A percentile compares a stretch with the other conserved stretches of the same genome.
Conservation (phyloP, 2,113 vertebrate genomes). For the Mesocricetus auratus region DNA sequence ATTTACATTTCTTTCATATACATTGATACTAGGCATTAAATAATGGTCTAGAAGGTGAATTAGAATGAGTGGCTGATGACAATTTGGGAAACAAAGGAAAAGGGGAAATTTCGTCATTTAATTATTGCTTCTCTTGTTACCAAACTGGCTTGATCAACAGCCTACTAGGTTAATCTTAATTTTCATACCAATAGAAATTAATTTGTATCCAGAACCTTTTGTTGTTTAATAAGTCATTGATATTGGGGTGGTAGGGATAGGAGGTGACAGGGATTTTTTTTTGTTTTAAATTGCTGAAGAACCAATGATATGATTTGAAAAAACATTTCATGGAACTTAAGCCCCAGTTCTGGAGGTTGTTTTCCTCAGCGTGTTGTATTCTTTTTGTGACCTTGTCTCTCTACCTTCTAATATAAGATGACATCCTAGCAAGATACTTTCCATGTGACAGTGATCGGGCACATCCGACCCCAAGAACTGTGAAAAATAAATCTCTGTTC, state of each 20-base stretch:
- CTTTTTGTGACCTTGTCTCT: not conserved
- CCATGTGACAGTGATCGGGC: not conserved
- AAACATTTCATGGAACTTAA: not conserved
- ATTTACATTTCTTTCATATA: not conserved
- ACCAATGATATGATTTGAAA: not conserved
- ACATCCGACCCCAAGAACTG: too few relatives aligned
- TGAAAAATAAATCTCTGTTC: not conserved
- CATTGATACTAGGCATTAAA: not conserved
- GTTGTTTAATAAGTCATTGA: conserved; percentile 1
- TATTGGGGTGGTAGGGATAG: not conserved
- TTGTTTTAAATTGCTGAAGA: not conserved
- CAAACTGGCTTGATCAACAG: not conserved
- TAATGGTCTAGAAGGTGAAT: not conserved
- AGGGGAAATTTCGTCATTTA: too few relatives aligned
- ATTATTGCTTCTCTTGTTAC: too few relatives aligned
- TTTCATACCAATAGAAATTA: not conserved
- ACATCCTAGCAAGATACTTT: not conserved
- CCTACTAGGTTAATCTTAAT: not conserved
- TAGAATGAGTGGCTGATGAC: too few relatives aligned
- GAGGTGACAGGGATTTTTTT: not conserved
- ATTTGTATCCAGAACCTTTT: conserved; percentile 17
- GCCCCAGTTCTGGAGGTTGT: not conserved
- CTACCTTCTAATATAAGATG: not conserved
- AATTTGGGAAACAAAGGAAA: not conserved
- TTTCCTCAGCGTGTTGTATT: not conserved